phyloP scores from a whole-genome alignment of 2,797 vertebrate genomes.

The Sebastes steindachneri region DNA sequence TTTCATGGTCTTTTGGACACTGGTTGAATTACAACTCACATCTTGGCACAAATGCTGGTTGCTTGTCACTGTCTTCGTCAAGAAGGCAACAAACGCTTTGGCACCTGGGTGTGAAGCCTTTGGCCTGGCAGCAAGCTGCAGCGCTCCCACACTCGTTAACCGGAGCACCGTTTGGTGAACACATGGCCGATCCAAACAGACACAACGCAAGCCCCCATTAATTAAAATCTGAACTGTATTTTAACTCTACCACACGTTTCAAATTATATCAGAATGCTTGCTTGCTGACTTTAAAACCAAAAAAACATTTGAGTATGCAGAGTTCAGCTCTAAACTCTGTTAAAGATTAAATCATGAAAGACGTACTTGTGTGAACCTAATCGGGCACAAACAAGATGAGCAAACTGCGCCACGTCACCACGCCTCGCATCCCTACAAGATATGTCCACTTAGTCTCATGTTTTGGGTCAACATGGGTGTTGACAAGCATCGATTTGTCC shows the following conservation, averaged over 20 bases:
- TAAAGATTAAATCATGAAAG: constrained; percentile 36
- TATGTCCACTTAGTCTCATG: constrained; percentile 72
- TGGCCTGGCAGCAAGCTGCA: constrained; percentile 36
- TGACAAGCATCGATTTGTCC: constrained; percentile 55
- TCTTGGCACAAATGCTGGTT: constrained; percentile 23
- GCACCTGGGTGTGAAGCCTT: constrained; percentile 56
- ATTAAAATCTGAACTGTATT: constrained; percentile 36
- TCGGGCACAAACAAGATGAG: constrained; percentile 33
- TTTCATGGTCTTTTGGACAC: constrained; percentile 43
- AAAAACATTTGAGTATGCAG: constrained; percentile 24
- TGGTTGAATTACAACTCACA: constrained; percentile 31
- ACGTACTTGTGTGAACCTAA: constrained; percentile 6
- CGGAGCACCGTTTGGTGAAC: constrained; percentile 46
- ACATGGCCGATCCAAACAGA: constrained; percentile 54
- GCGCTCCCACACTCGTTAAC: constrained; percentile 31
- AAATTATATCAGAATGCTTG: constrained; percentile 39
- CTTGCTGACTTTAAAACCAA: constrained; percentile 19
- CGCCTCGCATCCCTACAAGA: constrained; percentile 65
- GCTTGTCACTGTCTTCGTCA: constrained; percentile 31
- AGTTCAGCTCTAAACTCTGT: constrained; percentile 37
- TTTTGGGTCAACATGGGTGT: constrained; percentile 74
- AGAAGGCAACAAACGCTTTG: constrained; percentile 34
- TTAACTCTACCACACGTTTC: constrained; percentile 35
- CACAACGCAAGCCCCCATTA: constrained; percentile 10
- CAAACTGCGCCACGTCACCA: constrained; percentile 34